Conservation (phyloP, 2,113 vertebrate genomes). For the Laticauda colubrina region DNA sequence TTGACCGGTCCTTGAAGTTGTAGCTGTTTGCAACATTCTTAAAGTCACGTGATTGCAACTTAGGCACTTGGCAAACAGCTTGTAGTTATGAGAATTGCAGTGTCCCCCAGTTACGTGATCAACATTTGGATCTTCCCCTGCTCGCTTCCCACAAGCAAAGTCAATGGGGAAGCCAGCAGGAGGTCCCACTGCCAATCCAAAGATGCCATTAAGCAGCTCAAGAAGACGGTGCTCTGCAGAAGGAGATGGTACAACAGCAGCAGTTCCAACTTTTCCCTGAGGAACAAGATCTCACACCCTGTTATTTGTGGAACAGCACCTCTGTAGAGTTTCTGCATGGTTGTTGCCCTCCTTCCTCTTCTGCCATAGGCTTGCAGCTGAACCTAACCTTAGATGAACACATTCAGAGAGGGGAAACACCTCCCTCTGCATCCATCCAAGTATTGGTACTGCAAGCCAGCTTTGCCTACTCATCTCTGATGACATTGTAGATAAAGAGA, state of each 20-base stretch:
- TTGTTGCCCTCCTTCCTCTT: neutral
- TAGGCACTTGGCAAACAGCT: neutral
- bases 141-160: neutral
- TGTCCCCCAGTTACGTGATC: neutral
- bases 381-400: neutral
- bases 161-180: neutral
- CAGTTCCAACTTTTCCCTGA: neutral
- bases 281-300: neutral
- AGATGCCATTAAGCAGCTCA: neutral
- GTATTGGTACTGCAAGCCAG: neutral
- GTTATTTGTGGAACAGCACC: neutral
- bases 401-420: neutral
- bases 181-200: neutral
- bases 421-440: neutral
- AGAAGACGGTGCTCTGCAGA: neutral
- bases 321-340: neutral
- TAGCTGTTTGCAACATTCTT: neutral
- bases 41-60: neutral
- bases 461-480: neutral
- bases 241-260: neutral
- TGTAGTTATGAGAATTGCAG: neutral
- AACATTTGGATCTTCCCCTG: neutral
- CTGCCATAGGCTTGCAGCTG: neutral
- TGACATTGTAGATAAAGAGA: neutral
- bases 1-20: neutral